A percentile compares a stretch with the other conserved stretches of the same genome.
Evolutionary conservation across 2,888 invertebrate genomes (phyloP).

Genomic region (Tetheella fluctuosa): DNA sequence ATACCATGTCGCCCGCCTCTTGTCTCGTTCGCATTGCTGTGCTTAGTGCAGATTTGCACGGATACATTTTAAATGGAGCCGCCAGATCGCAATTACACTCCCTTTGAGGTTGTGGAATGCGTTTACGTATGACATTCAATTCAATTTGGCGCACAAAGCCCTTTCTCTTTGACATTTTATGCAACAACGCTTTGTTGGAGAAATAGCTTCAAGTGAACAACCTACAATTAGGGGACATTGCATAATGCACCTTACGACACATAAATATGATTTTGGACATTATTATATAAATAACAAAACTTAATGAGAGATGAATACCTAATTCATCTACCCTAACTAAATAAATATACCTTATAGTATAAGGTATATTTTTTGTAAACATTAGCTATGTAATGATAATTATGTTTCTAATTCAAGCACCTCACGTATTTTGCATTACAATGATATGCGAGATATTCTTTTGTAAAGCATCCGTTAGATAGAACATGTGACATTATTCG

Average conservation of each 20-base stretch:
- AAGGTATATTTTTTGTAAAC: background rate
- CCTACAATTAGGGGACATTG: slow-evolving; percentile 32
- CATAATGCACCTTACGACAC: slow-evolving; percentile 4
- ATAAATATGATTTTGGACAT: slow-evolving; percentile 16
- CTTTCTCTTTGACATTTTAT: slow-evolving; percentile 72
- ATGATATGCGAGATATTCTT: slow-evolving; percentile 16
- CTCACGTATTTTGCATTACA: background rate
- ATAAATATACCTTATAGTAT: no score
- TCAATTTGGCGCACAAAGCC: slow-evolving; percentile 79
- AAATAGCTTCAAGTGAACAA: slow-evolving; percentile 57
- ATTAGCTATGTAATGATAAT: background rate
- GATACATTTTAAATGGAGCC: slow-evolving; percentile 80
- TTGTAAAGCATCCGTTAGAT: slow-evolving; percentile 24
- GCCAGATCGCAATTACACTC: slow-evolving; percentile 79
- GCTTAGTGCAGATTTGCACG: slow-evolving; percentile 73
- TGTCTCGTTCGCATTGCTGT: slow-evolving; percentile 40
- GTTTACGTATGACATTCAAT: slow-evolving; percentile 80
- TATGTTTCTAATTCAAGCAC: no score
- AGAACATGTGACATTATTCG: slow-evolving; percentile 45
- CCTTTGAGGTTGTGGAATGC: slow-evolving; percentile 79
- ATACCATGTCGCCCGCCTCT: slow-evolving; percentile 31
- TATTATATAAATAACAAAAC: background rate
- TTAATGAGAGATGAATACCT: no score
- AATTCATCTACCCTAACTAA: background rate
- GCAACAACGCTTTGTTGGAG: slow-evolving; percentile 68